Evolutionary conservation across 2,113 vertebrate species (phyloP).

Genomic region (Dicerorhinus sumatrensis): DNA sequence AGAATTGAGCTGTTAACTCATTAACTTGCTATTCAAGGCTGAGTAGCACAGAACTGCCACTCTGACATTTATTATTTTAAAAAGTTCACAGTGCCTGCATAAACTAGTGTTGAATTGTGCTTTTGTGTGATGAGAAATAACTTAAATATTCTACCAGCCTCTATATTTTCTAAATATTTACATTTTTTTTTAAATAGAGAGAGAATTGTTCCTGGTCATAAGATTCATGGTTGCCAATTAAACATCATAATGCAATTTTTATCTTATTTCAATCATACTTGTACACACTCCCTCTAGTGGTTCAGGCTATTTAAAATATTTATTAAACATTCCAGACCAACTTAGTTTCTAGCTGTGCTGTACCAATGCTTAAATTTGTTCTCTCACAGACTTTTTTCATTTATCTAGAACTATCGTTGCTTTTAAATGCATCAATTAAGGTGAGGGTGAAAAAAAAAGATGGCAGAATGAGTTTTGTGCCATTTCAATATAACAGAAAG

Average conservation of each 20-base stretch:
- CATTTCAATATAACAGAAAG: not conserved
- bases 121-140: constrained; percentile 36
- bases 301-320: constrained; percentile 33
- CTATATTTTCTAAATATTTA: not conserved
- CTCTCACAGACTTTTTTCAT: not conserved
- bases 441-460: not conserved
- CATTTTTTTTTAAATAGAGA: not conserved
- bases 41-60: not conserved
- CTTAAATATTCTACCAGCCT: not conserved
- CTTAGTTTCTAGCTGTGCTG: not conserved
- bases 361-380: not conserved
- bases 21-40: not conserved
- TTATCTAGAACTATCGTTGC: not conserved
- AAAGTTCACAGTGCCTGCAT: not conserved
- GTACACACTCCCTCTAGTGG: constrained; percentile 76
- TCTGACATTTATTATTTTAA: not conserved
- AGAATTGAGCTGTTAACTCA: not conserved
- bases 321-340: not conserved
- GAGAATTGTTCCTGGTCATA: not conserved
- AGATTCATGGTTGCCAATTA: not conserved
- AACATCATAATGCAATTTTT: not conserved
- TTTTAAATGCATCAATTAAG: not conserved
- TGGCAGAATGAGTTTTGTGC: not conserved
- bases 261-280: not conserved
- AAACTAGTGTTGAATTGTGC: not conserved